Conservation (phyloP, 2,113 vertebrate genomes). For the Oncorhynchus gorbuscha region DNA sequence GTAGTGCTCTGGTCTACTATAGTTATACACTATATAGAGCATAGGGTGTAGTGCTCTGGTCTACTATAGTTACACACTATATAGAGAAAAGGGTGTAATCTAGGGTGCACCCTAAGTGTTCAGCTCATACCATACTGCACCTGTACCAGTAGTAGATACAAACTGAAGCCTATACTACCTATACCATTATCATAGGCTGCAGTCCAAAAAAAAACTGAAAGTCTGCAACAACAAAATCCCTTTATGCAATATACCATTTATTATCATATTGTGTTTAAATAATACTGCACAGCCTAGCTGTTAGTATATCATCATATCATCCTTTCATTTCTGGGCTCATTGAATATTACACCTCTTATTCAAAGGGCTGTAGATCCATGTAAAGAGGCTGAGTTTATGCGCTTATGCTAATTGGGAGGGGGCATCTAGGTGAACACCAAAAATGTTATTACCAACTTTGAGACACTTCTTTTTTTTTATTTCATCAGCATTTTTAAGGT, state of each 20-base stretch:
- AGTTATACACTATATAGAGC: no score
- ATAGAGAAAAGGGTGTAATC: no score
- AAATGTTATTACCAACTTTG: constrained; percentile 74
- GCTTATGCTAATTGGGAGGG: constrained; percentile 55
- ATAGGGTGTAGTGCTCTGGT: no score
- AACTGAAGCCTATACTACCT: no score
- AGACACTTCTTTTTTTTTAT: constrained; percentile 44
- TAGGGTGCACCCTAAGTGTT: no score
- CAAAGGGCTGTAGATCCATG: constrained; percentile 15
- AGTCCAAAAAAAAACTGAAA: no score
- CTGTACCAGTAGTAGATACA: no score
- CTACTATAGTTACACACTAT: no score
- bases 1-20: no score
- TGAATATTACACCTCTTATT: constrained; percentile 16
- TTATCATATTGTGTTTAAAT: background rate
- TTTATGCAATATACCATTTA: background rate
- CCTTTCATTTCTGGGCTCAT: constrained; percentile 34
- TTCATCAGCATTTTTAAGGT: constrained; percentile 49
- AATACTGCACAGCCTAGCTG: constrained; percentile 40
- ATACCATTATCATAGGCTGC: no score
- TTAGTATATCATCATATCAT: constrained; percentile 34
- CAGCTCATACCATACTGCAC: no score
- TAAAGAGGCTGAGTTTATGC: constrained; percentile 57
- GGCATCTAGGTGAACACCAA: constrained; percentile 62
- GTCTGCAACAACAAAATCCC: no score